These are phyloP conservation scores for Drosophila prosaltans DNA, from an alignment of 1,140 invertebrate genomes.

Conservation along the genomic window DNA sequence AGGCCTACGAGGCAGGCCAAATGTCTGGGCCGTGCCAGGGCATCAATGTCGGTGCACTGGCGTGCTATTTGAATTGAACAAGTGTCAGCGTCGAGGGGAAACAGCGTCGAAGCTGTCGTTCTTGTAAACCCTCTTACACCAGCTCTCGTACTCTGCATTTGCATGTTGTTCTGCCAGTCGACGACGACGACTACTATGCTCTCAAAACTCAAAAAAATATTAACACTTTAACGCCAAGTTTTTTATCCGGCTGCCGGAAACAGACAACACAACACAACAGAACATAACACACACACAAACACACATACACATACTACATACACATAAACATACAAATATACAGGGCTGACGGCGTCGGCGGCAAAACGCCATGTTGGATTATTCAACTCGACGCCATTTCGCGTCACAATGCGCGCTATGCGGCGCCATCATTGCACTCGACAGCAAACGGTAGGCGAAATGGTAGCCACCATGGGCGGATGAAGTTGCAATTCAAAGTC, in stretches of 20 bases:
- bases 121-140: constrained; percentile 15
- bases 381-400: constrained; percentile 80
- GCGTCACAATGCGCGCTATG: constrained; percentile 78
- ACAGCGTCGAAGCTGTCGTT: constrained; percentile 59
- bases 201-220: constrained; percentile 77
- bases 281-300: constrained; percentile 37
- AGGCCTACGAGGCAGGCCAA: constrained; percentile 22
- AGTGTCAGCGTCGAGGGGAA: constrained; percentile 76
- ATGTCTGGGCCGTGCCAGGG: constrained; percentile 59
- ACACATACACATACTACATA: constrained; percentile 24
- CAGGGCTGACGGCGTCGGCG: constrained; percentile 43
- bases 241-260: constrained; percentile 79
- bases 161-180: constrained; percentile 57
- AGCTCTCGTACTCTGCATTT: constrained; percentile 44
- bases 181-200: constrained; percentile 45
- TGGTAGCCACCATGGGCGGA: constrained; percentile 53
- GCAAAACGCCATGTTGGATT: constrained; percentile 80
- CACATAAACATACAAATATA: constrained; percentile 33
- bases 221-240: constrained; percentile 80
- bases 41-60: constrained; percentile 73
- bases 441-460: constrained; percentile 57
- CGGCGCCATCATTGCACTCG: constrained; percentile 76
- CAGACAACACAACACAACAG: constrained; percentile 58
- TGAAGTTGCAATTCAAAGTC: constrained; percentile 82
- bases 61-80: constrained; percentile 80